Percentiles rank a stretch among this genome's conserved stretches.
phyloP scores from a whole-genome alignment of 2,113 vertebrate species.

The Apodemus sylvaticus region DNA sequence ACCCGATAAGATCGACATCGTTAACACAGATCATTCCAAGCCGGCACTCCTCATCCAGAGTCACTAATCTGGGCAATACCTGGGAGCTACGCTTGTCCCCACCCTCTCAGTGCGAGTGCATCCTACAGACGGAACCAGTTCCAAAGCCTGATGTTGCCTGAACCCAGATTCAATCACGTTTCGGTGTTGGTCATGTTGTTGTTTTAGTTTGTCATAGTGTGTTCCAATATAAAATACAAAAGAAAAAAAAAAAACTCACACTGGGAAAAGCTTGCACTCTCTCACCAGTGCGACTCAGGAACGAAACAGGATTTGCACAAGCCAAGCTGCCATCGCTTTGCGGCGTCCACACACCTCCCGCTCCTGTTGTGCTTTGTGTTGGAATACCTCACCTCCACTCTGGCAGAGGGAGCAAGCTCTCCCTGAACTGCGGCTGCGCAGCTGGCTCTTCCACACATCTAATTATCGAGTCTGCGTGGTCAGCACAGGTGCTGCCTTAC shows the following conservation, averaged over 20 bases:
- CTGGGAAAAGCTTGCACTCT: conserved; percentile 32
- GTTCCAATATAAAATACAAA: conserved; percentile 16
- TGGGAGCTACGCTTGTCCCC: not conserved
- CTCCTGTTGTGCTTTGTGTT: conserved; percentile 35
- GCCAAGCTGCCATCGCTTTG: not conserved
- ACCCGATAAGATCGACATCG: not conserved
- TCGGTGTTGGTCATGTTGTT: not conserved
- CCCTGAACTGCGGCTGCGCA: not conserved
- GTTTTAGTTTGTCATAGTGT: conserved; percentile 8
- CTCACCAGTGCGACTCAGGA: conserved; percentile 10
- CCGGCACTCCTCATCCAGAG: not conserved
- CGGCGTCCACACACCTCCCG: not conserved
- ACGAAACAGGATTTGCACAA: conserved; percentile 49
- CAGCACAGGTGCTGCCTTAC: conserved; percentile 65
- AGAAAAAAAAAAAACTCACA: not conserved
- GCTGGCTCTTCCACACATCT: not conserved
- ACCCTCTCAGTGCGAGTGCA: not conserved
- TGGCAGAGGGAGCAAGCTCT: not conserved
- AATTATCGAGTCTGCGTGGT: conserved; percentile 49
- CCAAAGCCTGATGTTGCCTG: not conserved
- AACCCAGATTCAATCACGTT: conserved; percentile 1
- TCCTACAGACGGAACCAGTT: not conserved
- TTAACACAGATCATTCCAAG: conserved; percentile 24
- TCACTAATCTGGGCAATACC: not conserved
- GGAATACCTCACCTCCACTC: not conserved